Percentiles rank a stretch among this genome's conserved stretches.
phyloP scores from a whole-genome alignment of 2,797 vertebrate species.

The Catostomus latipinnis region DNA sequence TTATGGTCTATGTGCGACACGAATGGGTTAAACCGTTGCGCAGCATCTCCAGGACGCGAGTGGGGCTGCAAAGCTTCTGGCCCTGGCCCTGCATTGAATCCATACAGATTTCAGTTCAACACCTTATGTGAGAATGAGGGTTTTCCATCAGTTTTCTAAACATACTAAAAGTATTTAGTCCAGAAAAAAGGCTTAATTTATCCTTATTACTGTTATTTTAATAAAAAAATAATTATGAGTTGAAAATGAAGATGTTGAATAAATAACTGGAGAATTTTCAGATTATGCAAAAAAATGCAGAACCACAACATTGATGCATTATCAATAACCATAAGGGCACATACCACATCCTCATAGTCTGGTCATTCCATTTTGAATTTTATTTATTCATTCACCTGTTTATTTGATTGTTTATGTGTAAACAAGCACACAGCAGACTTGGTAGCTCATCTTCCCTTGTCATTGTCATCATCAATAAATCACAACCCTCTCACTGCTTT shows the following conservation, averaged over 20 bases:
- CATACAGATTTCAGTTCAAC: not conserved
- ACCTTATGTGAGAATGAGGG: not conserved
- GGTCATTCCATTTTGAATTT: not conserved
- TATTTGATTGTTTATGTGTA: not conserved
- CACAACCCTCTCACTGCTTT: slow-evolving; percentile 39
- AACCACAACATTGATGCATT: too few relatives aligned
- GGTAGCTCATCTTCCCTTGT: slow-evolving; percentile 10
- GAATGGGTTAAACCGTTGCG: too few relatives aligned
- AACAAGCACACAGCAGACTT: not conserved
- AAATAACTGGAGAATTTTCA: not conserved
- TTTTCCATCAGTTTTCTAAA: not conserved
- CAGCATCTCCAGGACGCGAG: too few relatives aligned
- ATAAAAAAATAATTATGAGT: too few relatives aligned
- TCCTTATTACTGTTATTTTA: too few relatives aligned
- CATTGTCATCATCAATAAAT: slow-evolving; percentile 5
- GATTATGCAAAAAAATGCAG: not conserved
- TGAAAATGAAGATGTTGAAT: not conserved
- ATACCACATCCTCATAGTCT: not conserved
- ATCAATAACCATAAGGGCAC: not conserved
- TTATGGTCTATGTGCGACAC: too few relatives aligned
- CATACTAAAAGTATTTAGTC: not conserved
- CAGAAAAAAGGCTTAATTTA: too few relatives aligned
- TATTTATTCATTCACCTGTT: not conserved
- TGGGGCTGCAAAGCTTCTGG: too few relatives aligned
- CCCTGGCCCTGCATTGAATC: not conserved